Base-by-base conservation (phyloP, 1,140 invertebrate genomes). In the Aethina tumida region DNA sequence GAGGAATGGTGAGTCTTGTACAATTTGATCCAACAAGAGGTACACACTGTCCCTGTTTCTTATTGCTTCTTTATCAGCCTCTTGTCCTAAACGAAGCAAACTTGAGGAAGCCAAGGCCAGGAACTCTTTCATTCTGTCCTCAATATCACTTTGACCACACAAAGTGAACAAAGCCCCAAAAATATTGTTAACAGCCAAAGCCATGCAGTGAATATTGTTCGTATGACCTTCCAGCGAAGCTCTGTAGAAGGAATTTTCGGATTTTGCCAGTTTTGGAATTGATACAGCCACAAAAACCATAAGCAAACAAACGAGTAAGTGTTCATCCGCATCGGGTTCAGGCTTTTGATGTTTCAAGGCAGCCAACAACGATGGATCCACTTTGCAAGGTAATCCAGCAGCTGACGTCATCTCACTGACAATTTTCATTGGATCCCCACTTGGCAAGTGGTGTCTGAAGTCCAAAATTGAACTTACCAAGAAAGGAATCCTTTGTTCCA, bases 271-370 rank as follows among this genome's bases (percentile, higher is more conserved):
- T 64, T 93, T 91, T 3, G 96, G 95, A 49, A 99, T 84, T 0
- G 94, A 94, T 17, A 99, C 93, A 0, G 96, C 96, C 1, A 99
- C 86, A 66, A 98, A 99, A 3, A 99, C 96, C 91, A 99, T 96
- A 12, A 99, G 63, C 4, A 99, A 67, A 64, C 95, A 99, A 1
- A 95, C 87, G 15, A 94, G 69, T 9, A 90, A 68, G 69, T 99
- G 96, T 52, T 99, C 94, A 53, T 90, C 85, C 15, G 70, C 71
- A 40, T 89, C 84, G 1, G 73, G 66, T 49, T 90, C 91, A 38
- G 75, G 76, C 60, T 95, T 96, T 48, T 97, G 89, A 37, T 75
- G 77, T 47, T 84, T 75, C 1, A 98, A 64, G 4, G 92, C 88
- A 30, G 80, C 77, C 1, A 93, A 89, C 12, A 99, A 66, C 1